Percentiles rank a stretch among this genome's conserved stretches.
These are phyloP conservation scores for Harpalus rufipes DNA, from an alignment of 2,888 invertebrate species.

Conservation along the genomic window DNA sequence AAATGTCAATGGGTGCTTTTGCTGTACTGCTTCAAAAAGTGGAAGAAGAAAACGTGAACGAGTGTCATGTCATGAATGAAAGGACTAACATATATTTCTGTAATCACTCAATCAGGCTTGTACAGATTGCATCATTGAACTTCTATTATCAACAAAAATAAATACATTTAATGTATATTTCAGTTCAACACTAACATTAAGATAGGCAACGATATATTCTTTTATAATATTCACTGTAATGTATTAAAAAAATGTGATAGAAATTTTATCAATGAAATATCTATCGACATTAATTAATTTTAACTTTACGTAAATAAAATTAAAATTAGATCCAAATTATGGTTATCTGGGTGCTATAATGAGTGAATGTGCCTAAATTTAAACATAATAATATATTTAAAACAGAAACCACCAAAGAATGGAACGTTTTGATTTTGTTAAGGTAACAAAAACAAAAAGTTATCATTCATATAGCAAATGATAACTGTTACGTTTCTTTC, in stretches of 20 bases:
- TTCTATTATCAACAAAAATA: too few relatives aligned
- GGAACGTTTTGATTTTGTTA: neutral
- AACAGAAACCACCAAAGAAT: neutral
- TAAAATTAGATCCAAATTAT: constrained; percentile 17
- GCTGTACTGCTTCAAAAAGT: constrained; percentile 26
- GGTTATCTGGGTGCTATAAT: constrained; percentile 55
- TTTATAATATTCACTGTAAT: neutral
- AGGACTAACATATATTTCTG: neutral
- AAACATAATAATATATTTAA: constrained; percentile 11
- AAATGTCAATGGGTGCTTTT: constrained; percentile 51
- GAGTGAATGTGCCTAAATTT: constrained; percentile 35
- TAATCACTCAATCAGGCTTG: neutral
- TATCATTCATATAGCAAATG: neutral
- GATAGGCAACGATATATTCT: neutral
- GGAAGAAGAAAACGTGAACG: constrained; percentile 18
- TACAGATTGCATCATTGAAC: too few relatives aligned
- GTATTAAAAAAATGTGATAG: too few relatives aligned
- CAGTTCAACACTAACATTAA: too few relatives aligned
- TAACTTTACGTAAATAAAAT: neutral
- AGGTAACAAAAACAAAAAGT: neutral
- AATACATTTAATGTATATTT: too few relatives aligned
- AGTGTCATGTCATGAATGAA: constrained; percentile 20
- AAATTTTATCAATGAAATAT: neutral
- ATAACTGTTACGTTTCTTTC: too few relatives aligned
- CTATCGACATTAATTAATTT: neutral